Evolutionary conservation across 1,140 invertebrate genomes (phyloP).

Genomic region (Drosophila oshimai): DNA sequence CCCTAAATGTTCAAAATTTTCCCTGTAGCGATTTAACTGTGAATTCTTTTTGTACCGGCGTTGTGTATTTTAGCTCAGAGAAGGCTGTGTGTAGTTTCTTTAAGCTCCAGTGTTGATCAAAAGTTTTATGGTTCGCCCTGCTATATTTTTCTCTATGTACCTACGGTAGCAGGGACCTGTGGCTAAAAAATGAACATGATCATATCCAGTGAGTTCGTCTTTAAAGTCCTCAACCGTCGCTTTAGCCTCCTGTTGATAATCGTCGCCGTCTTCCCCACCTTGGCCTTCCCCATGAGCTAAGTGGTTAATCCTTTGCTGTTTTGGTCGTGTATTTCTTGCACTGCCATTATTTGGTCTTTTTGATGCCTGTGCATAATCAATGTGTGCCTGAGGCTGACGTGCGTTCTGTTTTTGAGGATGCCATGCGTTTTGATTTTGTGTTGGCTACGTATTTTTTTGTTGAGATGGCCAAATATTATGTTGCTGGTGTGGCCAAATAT

Average conservation of each 20-base stretch:
- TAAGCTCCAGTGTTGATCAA: neutral
- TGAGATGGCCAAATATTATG: neutral
- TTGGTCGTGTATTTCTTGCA: neutral
- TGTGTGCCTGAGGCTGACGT: neutral
- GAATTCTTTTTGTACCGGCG: too few relatives aligned
- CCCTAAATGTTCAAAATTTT: too few relatives aligned
- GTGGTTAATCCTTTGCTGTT: neutral
- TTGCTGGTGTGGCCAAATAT: neutral
- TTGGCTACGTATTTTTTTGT: neutral
- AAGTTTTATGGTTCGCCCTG: neutral
- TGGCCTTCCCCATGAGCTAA: neutral
- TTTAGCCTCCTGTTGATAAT: neutral
- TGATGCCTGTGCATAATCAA: neutral
- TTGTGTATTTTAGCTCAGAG: neutral
- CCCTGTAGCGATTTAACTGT: too few relatives aligned
- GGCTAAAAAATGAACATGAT: neutral
- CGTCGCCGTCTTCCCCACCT: neutral
- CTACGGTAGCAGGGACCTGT: neutral
- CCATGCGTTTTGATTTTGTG: neutral
- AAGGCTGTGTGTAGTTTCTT: neutral
- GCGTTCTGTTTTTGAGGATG: neutral
- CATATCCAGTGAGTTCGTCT: neutral
- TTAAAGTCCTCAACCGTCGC: neutral
- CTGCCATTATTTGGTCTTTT: too few relatives aligned
- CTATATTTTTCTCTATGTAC: neutral